Evolutionary conservation across 2,113 vertebrate genomes (phyloP).

Genomic region (Bagarius yarrelli): DNA sequence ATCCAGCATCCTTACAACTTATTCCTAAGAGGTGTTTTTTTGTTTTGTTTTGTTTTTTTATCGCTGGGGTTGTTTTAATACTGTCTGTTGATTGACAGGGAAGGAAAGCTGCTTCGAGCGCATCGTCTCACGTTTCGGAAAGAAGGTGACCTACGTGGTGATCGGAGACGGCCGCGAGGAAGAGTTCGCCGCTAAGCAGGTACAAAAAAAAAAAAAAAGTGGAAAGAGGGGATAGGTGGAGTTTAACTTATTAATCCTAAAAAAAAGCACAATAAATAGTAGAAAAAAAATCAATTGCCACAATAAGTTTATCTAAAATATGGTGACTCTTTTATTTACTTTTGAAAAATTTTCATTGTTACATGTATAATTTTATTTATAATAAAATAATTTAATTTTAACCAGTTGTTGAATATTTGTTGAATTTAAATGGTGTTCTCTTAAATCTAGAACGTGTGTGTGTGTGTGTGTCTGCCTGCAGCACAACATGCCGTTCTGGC

Average conservation of each 20-base stretch:
- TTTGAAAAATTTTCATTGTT: no score
- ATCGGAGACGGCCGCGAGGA: conserved; percentile 96
- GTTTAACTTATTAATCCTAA: background rate
- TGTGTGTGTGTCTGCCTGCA: conserved; percentile 53
- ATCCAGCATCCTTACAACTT: background rate
- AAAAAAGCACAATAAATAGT: no score
- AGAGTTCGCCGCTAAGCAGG: conserved; percentile 98
- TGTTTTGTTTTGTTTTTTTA: background rate
- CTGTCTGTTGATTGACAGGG: conserved; percentile 66
- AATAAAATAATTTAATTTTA: no score
- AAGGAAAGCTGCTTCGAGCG: conserved; percentile 99
- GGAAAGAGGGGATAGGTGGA: background rate
- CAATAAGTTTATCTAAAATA: no score
- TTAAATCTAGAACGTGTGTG: background rate
- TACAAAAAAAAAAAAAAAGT: conserved; percentile 42
- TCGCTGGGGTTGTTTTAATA: background rate
- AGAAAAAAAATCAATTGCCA: no score
- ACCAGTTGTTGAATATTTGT: no score
- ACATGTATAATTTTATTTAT: no score
- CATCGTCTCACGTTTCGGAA: conserved; percentile 93
- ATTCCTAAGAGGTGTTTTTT: background rate
- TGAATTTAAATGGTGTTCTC: no score
- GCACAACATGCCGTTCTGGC: conserved; percentile 99
- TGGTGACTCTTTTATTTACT: no score
- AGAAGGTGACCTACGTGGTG: conserved; percentile 97